These are phyloP conservation scores for Netelia melanura DNA, from an alignment of 2,888 invertebrate genomes.

Conservation along the genomic window DNA sequence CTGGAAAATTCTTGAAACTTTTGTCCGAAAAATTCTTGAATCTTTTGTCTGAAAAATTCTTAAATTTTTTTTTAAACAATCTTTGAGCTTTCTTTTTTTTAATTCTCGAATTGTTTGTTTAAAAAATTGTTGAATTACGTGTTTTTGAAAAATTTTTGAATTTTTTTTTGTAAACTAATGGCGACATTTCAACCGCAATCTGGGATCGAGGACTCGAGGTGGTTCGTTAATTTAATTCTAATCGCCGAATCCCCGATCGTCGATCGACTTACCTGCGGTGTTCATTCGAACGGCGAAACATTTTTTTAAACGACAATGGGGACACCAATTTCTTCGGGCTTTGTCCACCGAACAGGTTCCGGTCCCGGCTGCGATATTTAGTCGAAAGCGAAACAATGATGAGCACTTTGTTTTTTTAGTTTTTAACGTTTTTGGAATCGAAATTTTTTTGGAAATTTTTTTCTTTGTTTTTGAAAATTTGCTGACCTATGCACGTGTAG, in stretches of 20 bases:
- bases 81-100: too few relatives aligned
- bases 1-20: too few relatives aligned
- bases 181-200: not conserved
- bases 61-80: too few relatives aligned
- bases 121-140: too few relatives aligned
- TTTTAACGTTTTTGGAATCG: not conserved
- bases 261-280: slow-evolving; percentile 87
- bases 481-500: slow-evolving; percentile 91
- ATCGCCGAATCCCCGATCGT: slow-evolving; percentile 15
- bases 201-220: not conserved
- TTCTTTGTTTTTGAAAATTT: slow-evolving; percentile 17
- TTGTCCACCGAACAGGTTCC: slow-evolving; percentile 92
- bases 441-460: not conserved
- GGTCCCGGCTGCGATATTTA: slow-evolving; percentile 87
- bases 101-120: too few relatives aligned
- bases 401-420: slow-evolving; percentile 4
- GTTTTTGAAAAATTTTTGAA: not conserved
- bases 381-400: not conserved
- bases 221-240: not conserved
- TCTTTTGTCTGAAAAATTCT: too few relatives aligned
- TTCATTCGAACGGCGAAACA: slow-evolving; percentile 93
- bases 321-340: slow-evolving; percentile 94
- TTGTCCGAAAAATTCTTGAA: too few relatives aligned
- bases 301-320: slow-evolving; percentile 92
- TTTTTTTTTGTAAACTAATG: too few relatives aligned